These are phyloP conservation scores for Alligator sinensis DNA, from an alignment of 2,113 vertebrate genomes.

Conservation along the genomic window DNA sequence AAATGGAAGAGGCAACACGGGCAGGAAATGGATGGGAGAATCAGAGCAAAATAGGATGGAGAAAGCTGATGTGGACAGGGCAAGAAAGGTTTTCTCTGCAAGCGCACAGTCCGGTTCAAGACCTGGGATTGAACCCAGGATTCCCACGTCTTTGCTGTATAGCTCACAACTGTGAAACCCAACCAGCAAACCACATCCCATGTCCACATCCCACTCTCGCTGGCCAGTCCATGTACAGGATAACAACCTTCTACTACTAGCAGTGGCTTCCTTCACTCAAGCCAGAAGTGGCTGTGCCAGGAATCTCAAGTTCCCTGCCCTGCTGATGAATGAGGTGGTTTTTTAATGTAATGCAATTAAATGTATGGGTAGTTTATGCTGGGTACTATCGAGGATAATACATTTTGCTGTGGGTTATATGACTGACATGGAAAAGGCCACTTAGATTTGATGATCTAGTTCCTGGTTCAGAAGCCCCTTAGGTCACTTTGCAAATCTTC, in stretches of 20 bases:
- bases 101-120: neutral
- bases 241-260: neutral
- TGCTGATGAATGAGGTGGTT: neutral
- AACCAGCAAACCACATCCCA: neutral
- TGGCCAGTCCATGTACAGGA: rapidly evolving
- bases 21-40: too few species aligned
- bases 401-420: neutral
- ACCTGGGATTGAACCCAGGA: neutral
- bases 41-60: too few species aligned
- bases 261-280: neutral
- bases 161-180: neutral
- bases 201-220: neutral
- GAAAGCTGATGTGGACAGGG: neutral
- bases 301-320: neutral
- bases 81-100: neutral
- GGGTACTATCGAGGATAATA: too few species aligned
- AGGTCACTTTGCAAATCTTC: neutral
- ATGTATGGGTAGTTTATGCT: neutral
- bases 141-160: neutral
- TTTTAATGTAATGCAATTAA: neutral
- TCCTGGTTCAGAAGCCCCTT: neutral
- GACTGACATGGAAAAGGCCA: neutral
- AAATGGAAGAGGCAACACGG: too few species aligned
- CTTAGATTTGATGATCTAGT: neutral
- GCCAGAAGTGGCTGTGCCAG: neutral